Conservation (phyloP, 2,888 invertebrate species). For the Cyclophora albipunctata region DNA sequence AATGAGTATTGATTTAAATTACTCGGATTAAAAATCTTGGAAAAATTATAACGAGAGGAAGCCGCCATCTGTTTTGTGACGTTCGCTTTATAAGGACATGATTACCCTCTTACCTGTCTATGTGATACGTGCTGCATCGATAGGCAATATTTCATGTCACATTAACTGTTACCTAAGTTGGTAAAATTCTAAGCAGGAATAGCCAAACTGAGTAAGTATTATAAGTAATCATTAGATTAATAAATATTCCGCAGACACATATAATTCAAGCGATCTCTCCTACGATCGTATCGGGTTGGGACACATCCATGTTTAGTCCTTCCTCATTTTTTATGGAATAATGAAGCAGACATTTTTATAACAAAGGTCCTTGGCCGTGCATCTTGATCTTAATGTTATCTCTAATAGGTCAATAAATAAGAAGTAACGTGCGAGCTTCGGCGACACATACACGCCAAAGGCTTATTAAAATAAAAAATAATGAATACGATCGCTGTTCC, state of each 20-base stretch:
- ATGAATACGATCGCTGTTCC: constrained; percentile 54
- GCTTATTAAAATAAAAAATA: constrained; percentile 67
- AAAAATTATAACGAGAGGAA: constrained; percentile 69
- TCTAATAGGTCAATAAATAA: constrained; percentile 76
- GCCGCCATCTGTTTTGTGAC: constrained; percentile 46
- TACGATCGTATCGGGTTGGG: constrained; percentile 1
- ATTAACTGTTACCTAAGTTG: too few species aligned
- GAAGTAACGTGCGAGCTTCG: constrained; percentile 71
- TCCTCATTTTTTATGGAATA: constrained; percentile 68
- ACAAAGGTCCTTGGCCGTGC: constrained; percentile 76
- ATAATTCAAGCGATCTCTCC: not conserved
- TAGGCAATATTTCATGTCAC: too few species aligned
- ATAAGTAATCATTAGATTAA: too few species aligned
- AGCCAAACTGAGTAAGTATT: too few species aligned
- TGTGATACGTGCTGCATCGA: too few species aligned
- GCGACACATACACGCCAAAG: constrained; percentile 64
- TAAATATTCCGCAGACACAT: not conserved
- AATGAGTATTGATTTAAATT: constrained; percentile 75
- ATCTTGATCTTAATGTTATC: constrained; percentile 75
- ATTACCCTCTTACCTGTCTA: not conserved
- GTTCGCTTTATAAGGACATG: constrained; percentile 38
- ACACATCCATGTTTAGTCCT: constrained; percentile 44
- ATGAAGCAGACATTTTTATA: constrained; percentile 75
- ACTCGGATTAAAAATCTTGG: constrained; percentile 69
- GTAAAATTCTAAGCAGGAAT: too few species aligned